Evolutionary conservation across 2,797 vertebrate genomes (phyloP).

Genomic region (Malacoctenus gilli): DNA sequence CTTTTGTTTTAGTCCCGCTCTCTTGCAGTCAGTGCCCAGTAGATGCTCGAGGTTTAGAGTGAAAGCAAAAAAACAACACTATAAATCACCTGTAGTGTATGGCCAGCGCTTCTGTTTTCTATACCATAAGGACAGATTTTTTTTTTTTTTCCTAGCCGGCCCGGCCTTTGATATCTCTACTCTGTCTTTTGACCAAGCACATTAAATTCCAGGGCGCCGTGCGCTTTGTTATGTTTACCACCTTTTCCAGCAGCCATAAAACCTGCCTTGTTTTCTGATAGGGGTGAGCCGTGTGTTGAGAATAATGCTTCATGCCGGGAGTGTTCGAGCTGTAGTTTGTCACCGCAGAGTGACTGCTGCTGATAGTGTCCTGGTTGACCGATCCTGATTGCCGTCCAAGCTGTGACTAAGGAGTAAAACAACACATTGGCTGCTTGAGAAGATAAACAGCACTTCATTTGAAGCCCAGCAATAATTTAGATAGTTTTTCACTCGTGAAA

Average conservation of each 20-base stretch:
- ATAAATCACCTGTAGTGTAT: slow-evolving; percentile 66
- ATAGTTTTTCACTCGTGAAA: slow-evolving; percentile 64
- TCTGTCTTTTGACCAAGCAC: slow-evolving; percentile 66
- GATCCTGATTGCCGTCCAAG: slow-evolving; percentile 72
- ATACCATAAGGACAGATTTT: slow-evolving; percentile 50
- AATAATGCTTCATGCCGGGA: slow-evolving; percentile 55
- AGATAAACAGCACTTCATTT: slow-evolving; percentile 78
- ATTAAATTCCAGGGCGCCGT: slow-evolving; percentile 69
- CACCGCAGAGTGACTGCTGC: slow-evolving; percentile 67
- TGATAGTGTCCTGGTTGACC: slow-evolving; percentile 68
- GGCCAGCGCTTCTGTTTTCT: slow-evolving; percentile 45
- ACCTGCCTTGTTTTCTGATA: slow-evolving; percentile 74
- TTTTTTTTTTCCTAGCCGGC: slow-evolving; percentile 30
- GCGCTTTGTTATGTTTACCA: slow-evolving; percentile 75
- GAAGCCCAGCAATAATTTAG: slow-evolving; percentile 71
- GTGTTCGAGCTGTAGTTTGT: slow-evolving; percentile 61
- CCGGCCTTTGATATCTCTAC: slow-evolving; percentile 72
- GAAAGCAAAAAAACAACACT: slow-evolving; percentile 15
- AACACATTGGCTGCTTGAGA: slow-evolving; percentile 60
- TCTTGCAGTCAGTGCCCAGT: slow-evolving; percentile 36
- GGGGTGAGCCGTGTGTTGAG: slow-evolving; percentile 58
- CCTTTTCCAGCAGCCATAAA: slow-evolving; percentile 71
- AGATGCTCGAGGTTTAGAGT: slow-evolving; percentile 42
- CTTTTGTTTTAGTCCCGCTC: slow-evolving; percentile 17
- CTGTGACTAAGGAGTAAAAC: slow-evolving; percentile 70